These are phyloP conservation scores for Sebastes kiyomatsui DNA, from an alignment of 2,797 vertebrate genomes.

Conservation along the genomic window DNA sequence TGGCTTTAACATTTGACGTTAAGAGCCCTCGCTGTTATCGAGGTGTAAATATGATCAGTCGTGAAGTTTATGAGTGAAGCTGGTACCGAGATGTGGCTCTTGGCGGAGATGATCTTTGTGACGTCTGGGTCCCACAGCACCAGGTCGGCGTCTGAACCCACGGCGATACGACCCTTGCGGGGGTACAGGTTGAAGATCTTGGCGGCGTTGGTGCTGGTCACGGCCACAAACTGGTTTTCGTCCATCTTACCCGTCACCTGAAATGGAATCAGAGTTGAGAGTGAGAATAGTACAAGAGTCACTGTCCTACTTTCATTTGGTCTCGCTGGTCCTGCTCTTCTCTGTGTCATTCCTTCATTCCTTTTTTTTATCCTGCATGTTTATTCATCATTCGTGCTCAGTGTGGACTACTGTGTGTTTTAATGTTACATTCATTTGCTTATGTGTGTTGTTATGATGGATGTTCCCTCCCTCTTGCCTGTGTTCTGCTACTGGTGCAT, in stretches of 20 bases:
- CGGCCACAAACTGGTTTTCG: constrained; percentile 98
- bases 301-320: not conserved
- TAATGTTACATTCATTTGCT: not conserved
- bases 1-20: not conserved
- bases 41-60: not conserved
- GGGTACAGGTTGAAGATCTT: constrained; percentile 99
- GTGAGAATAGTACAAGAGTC: not conserved
- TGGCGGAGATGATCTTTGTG: constrained; percentile 96
- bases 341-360: not conserved
- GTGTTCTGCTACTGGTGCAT: not conserved
- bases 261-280: not conserved
- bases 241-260: constrained; percentile 99
- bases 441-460: not conserved
- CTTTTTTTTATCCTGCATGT: not conserved
- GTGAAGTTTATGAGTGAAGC: not conserved
- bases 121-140: constrained; percentile 97
- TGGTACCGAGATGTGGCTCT: constrained; percentile 94
- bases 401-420: not conserved
- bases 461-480: no score
- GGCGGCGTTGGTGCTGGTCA: constrained; percentile 98
- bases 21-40: not conserved
- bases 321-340: not conserved
- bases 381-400: not conserved
- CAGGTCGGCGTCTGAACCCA: constrained; percentile 96
- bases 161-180: constrained; percentile 95